Evolutionary conservation across 2,113 vertebrate genomes (phyloP), one percentile per base, ranked within the genome.

Genomic region (Agapornis roseicollis): DNA sequence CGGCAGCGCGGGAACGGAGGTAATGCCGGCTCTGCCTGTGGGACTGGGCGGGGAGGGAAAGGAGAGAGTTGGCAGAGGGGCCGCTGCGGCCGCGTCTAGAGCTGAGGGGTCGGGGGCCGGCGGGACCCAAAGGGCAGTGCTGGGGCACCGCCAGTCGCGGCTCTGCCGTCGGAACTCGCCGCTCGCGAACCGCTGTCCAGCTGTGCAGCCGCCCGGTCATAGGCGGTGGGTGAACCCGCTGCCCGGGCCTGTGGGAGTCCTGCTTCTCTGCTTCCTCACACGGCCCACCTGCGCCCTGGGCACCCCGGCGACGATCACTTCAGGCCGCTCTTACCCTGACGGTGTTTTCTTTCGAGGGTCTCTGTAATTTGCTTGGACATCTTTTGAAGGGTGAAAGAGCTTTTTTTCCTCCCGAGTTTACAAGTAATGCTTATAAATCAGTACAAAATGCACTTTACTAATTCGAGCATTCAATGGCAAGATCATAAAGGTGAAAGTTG

Each of bases 221-320:
- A 7, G 17, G 2, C 24, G 17, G 56, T 2, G 58, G 5, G 10
- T 2, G 47, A 7, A 3, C 31, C 10, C 1, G 2, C 4, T 10
- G 3, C 44, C 10, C 41, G 0, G 29, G 16, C 17, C 29, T 3
- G 52, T 0, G 7, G 3, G 53, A 10, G 47, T 12, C 7, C 50
- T 3, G 65, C 76, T 2, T 25, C 10, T 24, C 20, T 41, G 80
- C 52, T 65, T 15, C 10, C 24, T 11, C 37, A 3, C 42, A 6
- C 47, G 2, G 1, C 1, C 11, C 46, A 1, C 55, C 0, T 1
- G 6, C 8, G 1, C 64, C 8, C 49, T 4, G 13, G 2, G 50
- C 52, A 0, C 63, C 37, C 17, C 1, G 13, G 28, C 2, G 11
- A 4, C 19, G 14, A 7, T 23, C 56, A 23, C 11, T 20, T 17